Percentiles rank a stretch among this genome's conserved stretches.
Conservation (phyloP, 1,140 invertebrate genomes). For the Aricia agestis region DNA sequence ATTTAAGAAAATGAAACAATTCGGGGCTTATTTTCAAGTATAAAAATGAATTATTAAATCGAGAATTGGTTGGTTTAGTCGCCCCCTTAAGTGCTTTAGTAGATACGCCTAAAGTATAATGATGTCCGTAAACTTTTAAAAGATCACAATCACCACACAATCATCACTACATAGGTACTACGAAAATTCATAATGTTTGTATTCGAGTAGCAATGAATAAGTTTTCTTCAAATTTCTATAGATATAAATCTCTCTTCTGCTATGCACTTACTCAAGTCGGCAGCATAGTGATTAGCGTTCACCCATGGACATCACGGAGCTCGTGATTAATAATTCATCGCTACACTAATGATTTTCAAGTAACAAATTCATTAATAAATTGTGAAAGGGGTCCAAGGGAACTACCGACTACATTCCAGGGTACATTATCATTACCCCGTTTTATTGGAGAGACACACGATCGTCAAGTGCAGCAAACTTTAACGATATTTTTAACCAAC, state of each 20-base stretch:
- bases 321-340: slow-evolving; percentile 14
- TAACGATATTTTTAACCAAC: too few species aligned
- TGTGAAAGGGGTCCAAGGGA: slow-evolving; percentile 28
- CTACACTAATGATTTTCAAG: slow-evolving; percentile 26
- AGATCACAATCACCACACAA: too few species aligned
- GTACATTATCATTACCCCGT: slow-evolving; percentile 24
- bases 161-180: too few species aligned
- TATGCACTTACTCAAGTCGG: background rate
- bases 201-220: too few species aligned
- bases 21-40: too few species aligned
- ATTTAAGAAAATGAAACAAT: too few species aligned
- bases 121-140: too few species aligned
- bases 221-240: background rate
- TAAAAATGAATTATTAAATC: too few species aligned
- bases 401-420: slow-evolving; percentile 24
- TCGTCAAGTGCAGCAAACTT: background rate
- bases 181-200: too few species aligned
- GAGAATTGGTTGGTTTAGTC: too few species aligned
- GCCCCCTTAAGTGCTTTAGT: too few species aligned
- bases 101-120: too few species aligned
- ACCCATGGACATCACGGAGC: background rate
- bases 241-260: background rate
- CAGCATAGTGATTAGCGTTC: background rate
- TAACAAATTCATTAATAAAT: slow-evolving; percentile 30
- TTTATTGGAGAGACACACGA: slow-evolving; percentile 30